Base-by-base conservation (phyloP, 2,888 invertebrate species). In the Callosobruchus maculatus region DNA sequence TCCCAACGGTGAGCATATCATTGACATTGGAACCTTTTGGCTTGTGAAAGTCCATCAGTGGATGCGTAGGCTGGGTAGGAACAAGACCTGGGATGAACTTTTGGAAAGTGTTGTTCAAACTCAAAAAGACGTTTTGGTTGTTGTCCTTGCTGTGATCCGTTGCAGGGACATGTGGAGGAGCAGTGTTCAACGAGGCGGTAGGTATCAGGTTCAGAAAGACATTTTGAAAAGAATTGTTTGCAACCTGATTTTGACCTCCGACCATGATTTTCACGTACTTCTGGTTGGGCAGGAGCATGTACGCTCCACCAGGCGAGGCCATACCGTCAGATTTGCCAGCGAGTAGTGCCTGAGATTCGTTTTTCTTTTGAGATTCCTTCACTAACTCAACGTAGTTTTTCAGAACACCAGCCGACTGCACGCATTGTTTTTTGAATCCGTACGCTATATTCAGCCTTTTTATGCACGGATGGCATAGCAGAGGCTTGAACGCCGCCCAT, bases 391-490 rank as follows among this genome's bases (percentile, higher is more conserved):
- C 78, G 77, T 85, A 85, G 74, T 82, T 84, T 79, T 83, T 84
- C 71, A 85, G 78, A 26, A 84, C 82, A 75, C 81, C 81, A 70
- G 83, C 82, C 21, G 86, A 84, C 80, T 84, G 83, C 49, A 85
- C 80, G 79, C 86, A 86, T 78, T 85, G 84, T 75, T 84, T 85
- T 78, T 85, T 86, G 78, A 87, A 87, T 73, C 83, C 82, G 78
- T 85, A 85, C 0, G 85, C 84, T 72, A 82, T 81, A 76, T 86
- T 85, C 73, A 86, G 78, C 71, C 84, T 83, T 75, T 84, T 83
- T 31, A 86, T 83, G 77, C 87, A 87, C 21, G 83, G 82, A 74
- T 84, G 84, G 78, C 87, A 87, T 77, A 86, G 78, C 67, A 85
- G 77, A 69, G 86, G 83, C 76, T 84, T 84, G 77, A 81, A 84